A percentile compares a stretch with the other conserved stretches of the same genome.
phyloP scores from a whole-genome alignment of 2,113 vertebrate genomes.

The Cacatua alba region DNA sequence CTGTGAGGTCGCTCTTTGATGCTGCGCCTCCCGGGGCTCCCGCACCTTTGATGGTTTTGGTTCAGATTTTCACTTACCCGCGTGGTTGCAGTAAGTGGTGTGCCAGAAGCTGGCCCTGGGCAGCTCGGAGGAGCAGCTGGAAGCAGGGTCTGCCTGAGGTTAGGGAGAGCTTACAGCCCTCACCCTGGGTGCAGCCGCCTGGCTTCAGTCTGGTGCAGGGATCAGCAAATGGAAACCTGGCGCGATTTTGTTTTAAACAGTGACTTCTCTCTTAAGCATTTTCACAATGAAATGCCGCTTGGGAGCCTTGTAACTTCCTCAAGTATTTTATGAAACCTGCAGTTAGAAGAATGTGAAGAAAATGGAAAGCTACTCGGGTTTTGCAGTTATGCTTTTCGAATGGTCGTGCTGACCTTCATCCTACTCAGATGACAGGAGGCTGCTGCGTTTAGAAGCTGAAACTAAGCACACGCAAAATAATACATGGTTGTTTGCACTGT shows the following conservation, averaged over 20 bases:
- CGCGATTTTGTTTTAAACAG: too few species aligned
- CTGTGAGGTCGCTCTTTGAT: fast-evolving
- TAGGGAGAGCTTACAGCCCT: too few species aligned
- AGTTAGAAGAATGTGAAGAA: not conserved
- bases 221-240: not conserved
- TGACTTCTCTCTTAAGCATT: not conserved
- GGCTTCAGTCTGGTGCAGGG: fast-evolving
- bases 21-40: not conserved
- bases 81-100: fast-evolving
- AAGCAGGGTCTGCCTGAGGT: not conserved
- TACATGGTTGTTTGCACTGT: fast-evolving
- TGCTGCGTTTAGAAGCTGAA: not conserved
- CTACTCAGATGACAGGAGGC: not conserved
- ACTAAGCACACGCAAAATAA: not conserved
- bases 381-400: not conserved
- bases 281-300: not conserved
- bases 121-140: too few species aligned
- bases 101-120: fast-evolving
- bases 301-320: not conserved
- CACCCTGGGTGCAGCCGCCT: fast-evolving
- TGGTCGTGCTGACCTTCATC: not conserved
- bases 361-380: not conserved
- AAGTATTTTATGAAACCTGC: not conserved
- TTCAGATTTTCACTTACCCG: not conserved
- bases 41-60: fast-evolving